Percentiles rank a stretch among this genome's conserved stretches.
phyloP scores from a whole-genome alignment of 1,140 invertebrate species.

The Pseudachorutes palmiensis region DNA sequence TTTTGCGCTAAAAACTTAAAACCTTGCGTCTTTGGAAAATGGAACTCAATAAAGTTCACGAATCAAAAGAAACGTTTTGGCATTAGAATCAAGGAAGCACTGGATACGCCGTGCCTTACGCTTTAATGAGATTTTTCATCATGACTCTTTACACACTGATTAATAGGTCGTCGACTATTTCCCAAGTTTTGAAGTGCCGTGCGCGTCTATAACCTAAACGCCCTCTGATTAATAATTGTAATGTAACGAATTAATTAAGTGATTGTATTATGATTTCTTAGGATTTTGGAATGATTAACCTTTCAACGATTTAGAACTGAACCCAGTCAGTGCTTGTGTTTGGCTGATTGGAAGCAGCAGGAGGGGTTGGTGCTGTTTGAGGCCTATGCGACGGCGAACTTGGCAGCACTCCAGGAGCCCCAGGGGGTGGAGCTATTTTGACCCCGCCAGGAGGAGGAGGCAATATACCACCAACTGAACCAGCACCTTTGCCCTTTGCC shows the following conservation, averaged over 20 bases:
- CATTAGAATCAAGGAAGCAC: too few relatives aligned
- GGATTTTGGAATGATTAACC: neutral
- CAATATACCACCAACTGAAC: slow-evolving; percentile 54
- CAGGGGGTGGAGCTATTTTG: slow-evolving; percentile 53
- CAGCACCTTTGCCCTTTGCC: slow-evolving; percentile 51
- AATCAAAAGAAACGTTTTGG: too few relatives aligned
- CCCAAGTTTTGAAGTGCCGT: too few relatives aligned
- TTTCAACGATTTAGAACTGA: slow-evolving; percentile 54
- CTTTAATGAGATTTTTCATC: too few relatives aligned
- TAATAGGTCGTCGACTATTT: too few relatives aligned
- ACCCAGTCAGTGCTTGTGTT: slow-evolving; percentile 58
- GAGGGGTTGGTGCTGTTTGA: slow-evolving; percentile 30
- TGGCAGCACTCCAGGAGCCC: slow-evolving; percentile 41
- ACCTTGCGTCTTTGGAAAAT: too few relatives aligned
- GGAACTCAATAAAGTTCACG: too few relatives aligned
- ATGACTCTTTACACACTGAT: too few relatives aligned
- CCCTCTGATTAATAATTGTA: too few relatives aligned
- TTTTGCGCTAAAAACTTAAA: neutral
- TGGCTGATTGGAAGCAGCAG: slow-evolving; percentile 26
- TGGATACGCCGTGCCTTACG: too few relatives aligned
- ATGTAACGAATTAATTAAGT: neutral
- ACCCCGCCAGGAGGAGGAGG: slow-evolving; percentile 72
- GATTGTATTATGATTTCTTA: neutral
- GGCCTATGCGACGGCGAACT: slow-evolving; percentile 34
- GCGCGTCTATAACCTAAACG: too few relatives aligned